Conservation (phyloP, 2,888 invertebrate species). For the Drosophila monieri region DNA sequence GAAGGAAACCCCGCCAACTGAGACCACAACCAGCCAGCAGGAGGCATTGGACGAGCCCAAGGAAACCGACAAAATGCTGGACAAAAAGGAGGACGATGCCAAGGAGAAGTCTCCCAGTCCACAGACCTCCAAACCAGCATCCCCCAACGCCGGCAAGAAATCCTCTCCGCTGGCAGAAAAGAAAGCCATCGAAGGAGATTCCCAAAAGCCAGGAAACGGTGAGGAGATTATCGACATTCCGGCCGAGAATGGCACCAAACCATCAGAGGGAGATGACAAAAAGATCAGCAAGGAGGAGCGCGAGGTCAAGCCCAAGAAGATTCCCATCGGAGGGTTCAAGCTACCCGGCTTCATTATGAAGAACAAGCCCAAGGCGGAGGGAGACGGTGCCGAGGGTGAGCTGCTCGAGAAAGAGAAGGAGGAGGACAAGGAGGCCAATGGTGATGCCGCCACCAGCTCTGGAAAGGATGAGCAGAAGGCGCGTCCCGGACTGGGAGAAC, state of each 20-base stretch:
- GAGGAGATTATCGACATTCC: slow-evolving; percentile 83
- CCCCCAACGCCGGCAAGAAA: slow-evolving; percentile 72
- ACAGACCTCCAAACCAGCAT: slow-evolving; percentile 69
- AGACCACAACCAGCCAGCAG: slow-evolving; percentile 73
- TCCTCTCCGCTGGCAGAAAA: slow-evolving; percentile 44
- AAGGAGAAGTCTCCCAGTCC: slow-evolving; percentile 71
- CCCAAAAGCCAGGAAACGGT: slow-evolving; percentile 58
- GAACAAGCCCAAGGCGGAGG: slow-evolving; percentile 89
- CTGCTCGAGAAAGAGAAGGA: slow-evolving; percentile 84
- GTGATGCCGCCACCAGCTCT: slow-evolving; percentile 42
- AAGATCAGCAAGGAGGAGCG: slow-evolving; percentile 87
- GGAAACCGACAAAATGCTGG: slow-evolving; percentile 84
- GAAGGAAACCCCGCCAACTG: slow-evolving; percentile 82
- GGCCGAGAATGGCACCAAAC: slow-evolving; percentile 64
- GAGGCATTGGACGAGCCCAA: slow-evolving; percentile 82
- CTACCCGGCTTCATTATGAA: slow-evolving; percentile 94
- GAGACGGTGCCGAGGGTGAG: slow-evolving; percentile 84
- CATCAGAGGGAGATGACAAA: slow-evolving; percentile 70
- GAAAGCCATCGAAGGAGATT: slow-evolving; percentile 19
- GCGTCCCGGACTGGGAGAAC: slow-evolving; percentile 82
- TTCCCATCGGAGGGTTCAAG: slow-evolving; percentile 94
- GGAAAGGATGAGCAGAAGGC: slow-evolving; percentile 78
- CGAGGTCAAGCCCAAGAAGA: slow-evolving; percentile 91
- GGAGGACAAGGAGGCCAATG: slow-evolving; percentile 72
- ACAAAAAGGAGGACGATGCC: slow-evolving; percentile 72